phyloP scores from a whole-genome alignment of 1,140 invertebrate species.

The Calliopsis andreniformis region DNA sequence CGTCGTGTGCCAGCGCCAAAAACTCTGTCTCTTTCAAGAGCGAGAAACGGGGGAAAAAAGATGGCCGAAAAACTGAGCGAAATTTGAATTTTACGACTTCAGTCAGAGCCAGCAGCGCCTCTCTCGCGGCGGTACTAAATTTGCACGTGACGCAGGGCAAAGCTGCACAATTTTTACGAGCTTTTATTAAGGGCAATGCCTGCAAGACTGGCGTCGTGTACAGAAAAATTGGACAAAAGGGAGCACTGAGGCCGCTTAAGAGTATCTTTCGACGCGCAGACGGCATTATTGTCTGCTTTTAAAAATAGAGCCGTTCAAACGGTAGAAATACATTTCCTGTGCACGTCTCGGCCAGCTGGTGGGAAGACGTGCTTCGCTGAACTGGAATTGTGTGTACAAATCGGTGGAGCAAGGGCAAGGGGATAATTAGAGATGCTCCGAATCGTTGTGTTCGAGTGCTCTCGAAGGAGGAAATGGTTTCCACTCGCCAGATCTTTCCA shows the following conservation, averaged over 20 bases:
- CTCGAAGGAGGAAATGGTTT: conserved; percentile 12
- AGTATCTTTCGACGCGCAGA: conserved; percentile 31
- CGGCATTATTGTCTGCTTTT: conserved; percentile 50
- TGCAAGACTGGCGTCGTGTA: background rate
- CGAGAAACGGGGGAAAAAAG: background rate
- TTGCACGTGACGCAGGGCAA: background rate
- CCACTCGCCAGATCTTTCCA: background rate
- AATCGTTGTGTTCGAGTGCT: background rate
- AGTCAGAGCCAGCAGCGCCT: background rate
- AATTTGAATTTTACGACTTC: conserved; percentile 53
- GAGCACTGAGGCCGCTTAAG: background rate
- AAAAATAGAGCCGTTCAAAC: conserved; percentile 50
- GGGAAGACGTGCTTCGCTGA: conserved; percentile 1
- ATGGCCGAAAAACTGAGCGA: conserved; percentile 21
- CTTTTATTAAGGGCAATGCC: conserved; percentile 31
- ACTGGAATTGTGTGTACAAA: conserved; percentile 4
- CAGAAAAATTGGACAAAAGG: conserved; percentile 21
- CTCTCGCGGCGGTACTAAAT: conserved; percentile 16
- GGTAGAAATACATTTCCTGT: conserved; percentile 39
- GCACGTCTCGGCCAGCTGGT: conserved; percentile 28
- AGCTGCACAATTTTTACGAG: conserved; percentile 41
- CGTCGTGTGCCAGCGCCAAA: background rate
- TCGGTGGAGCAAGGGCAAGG: too few species aligned
- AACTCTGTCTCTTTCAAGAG: background rate
- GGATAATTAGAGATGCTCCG: background rate